These are phyloP conservation scores for Carcina quercana DNA, from an alignment of 2,888 invertebrate genomes.

Conservation along the genomic window DNA sequence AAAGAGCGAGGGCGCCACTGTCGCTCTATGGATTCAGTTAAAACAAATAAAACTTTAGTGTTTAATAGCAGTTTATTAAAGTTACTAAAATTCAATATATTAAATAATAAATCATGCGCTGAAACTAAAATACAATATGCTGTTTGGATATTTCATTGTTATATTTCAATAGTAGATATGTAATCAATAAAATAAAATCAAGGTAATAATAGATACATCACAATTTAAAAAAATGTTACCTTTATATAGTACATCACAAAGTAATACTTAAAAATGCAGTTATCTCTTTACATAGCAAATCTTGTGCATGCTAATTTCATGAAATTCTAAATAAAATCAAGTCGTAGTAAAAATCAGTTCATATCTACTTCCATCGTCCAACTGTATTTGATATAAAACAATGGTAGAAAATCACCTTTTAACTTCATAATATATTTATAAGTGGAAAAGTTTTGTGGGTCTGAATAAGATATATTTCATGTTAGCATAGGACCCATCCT, in stretches of 20 bases:
- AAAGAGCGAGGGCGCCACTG: no score
- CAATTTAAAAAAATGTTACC: conserved; percentile 22
- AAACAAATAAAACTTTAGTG: no score
- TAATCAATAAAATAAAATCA: no score
- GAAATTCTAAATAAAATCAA: conserved; percentile 21
- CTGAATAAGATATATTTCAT: conserved; percentile 11
- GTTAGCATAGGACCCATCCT: conserved; percentile 20
- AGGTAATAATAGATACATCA: conserved; percentile 28
- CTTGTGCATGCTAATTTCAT: conserved; percentile 42
- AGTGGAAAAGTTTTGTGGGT: conserved; percentile 31
- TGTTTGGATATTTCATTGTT: no score
- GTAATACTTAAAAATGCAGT: conserved; percentile 1
- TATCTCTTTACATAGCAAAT: conserved; percentile 21
- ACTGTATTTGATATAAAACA: conserved; percentile 33
- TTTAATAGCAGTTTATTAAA: no score
- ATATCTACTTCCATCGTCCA: no score
- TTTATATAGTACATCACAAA: conserved; percentile 7
- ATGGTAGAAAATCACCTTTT: conserved; percentile 36
- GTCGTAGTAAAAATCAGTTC: conserved; percentile 22
- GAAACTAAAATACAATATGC: no score
- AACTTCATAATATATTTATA: conserved; percentile 20
- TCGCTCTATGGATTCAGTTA: no score
- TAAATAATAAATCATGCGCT: no score
- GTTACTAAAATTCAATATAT: no score
- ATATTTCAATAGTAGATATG: no score